Evolutionary conservation across 2,113 vertebrate genomes (phyloP).

Genomic region (Dendropsophus ebraccatus): DNA sequence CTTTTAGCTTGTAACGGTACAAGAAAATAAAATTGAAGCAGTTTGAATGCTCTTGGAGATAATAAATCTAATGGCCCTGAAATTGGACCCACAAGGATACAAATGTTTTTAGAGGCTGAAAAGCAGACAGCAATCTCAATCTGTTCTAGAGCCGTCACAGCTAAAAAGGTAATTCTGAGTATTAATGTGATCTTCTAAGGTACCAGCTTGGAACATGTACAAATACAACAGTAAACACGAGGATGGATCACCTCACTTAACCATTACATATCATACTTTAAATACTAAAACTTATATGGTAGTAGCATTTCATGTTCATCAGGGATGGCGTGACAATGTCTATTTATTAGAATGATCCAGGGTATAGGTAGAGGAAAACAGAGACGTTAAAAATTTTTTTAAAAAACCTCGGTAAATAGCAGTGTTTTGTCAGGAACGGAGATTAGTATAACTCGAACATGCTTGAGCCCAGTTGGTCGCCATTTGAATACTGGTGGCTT

Average conservation of each 20-base stretch:
- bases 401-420: background rate
- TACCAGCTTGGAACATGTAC: constrained; percentile 23
- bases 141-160: constrained; percentile 47
- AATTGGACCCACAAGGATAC: constrained; percentile 72
- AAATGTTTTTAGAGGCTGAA: constrained; percentile 71
- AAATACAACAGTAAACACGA: background rate
- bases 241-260: constrained; percentile 16
- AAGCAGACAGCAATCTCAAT: constrained; percentile 70
- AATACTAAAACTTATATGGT: background rate
- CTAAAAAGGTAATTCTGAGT: constrained; percentile 49
- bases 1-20: constrained; percentile 61
- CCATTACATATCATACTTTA: background rate
- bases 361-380: no score
- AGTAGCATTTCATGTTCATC: background rate
- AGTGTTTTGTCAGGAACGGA: background rate
- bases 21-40: constrained; percentile 57
- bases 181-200: constrained; percentile 50
- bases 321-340: no score
- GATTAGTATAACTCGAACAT: no score
- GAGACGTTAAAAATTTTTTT: no score
- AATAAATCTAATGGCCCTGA: constrained; percentile 72
- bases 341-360: background rate
- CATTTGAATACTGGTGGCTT: no score
- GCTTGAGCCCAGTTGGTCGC: no score
- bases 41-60: constrained; percentile 67